These are phyloP conservation scores for Eutolmus rufibarbis DNA, from an alignment of 2,888 invertebrate species.

Conservation along the genomic window DNA sequence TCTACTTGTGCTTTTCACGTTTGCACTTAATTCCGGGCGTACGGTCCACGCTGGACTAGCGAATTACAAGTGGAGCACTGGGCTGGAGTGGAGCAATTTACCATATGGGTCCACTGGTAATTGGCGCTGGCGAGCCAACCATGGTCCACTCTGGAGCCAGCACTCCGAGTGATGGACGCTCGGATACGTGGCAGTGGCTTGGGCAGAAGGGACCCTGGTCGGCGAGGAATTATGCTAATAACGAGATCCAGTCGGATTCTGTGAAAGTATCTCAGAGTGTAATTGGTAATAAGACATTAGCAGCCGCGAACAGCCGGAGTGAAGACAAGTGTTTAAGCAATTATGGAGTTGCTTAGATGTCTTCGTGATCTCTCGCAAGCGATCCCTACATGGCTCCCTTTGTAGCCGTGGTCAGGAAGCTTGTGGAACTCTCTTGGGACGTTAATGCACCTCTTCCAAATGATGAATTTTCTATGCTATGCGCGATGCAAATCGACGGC, in stretches of 20 bases:
- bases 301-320: conserved; percentile 26
- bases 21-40: conserved; percentile 28
- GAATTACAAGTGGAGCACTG: conserved; percentile 43
- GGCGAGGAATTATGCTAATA: conserved; percentile 27
- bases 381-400: background rate
- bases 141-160: background rate
- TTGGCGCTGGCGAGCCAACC: background rate
- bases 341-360: conserved; percentile 21
- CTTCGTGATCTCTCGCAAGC: background rate
- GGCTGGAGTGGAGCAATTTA: conserved; percentile 18
- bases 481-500: conserved; percentile 11
- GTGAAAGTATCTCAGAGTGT: conserved; percentile 24
- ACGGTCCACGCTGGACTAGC: conserved; percentile 27
- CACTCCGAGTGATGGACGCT: conserved; percentile 24
- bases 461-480: background rate
- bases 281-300: conserved; percentile 41
- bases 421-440: background rate
- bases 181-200: background rate
- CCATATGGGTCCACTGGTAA: conserved; percentile 40
- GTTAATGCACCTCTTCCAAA: conserved; percentile 4
- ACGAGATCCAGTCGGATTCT: conserved; percentile 18
- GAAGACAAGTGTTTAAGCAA: conserved; percentile 41
- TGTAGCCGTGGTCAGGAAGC: background rate
- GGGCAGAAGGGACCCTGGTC: background rate
- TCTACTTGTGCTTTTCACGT: conserved; percentile 27